phyloP scores from a whole-genome alignment of 1,140 invertebrate genomes.

The Amphibalanus amphitrite region DNA sequence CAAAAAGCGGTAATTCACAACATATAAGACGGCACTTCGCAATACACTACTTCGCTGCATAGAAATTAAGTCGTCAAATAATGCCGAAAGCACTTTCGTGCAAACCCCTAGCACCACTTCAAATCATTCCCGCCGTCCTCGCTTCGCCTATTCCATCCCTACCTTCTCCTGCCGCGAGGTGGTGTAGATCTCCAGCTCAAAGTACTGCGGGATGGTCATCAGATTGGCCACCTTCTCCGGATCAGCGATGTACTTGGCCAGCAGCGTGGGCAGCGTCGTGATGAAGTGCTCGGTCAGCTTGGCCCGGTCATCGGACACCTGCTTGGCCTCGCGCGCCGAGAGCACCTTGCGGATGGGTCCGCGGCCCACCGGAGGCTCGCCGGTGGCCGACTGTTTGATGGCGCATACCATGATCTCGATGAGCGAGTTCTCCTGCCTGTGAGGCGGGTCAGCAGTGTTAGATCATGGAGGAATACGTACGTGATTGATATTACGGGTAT shows the following conservation, averaged over 20 bases:
- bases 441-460: too few species aligned
- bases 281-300: constrained; percentile 94
- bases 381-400: constrained; percentile 91
- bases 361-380: constrained; percentile 88
- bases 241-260: constrained; percentile 91
- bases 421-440: constrained; percentile 66
- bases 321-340: constrained; percentile 54
- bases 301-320: constrained; percentile 79
- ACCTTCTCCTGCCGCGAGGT: constrained; percentile 79
- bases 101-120: too few species aligned
- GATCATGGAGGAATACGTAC: too few species aligned
- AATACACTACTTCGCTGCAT: too few species aligned
- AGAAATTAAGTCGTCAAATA: too few species aligned
- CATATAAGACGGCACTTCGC: too few species aligned
- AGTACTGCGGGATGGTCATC: constrained; percentile 83
- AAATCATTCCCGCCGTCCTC: too few species aligned
- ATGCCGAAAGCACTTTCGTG: too few species aligned
- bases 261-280: constrained; percentile 61
- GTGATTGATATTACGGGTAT: too few species aligned
- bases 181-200: constrained; percentile 91
- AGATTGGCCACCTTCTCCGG: constrained; percentile 91
- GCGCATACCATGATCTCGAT: constrained; percentile 98
- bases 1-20: too few species aligned
- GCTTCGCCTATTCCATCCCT: too few species aligned
- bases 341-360: constrained; percentile 64